These are phyloP conservation scores for Cryptotermes secundus DNA, from an alignment of 1,140 invertebrate genomes.

Conservation along the genomic window DNA sequence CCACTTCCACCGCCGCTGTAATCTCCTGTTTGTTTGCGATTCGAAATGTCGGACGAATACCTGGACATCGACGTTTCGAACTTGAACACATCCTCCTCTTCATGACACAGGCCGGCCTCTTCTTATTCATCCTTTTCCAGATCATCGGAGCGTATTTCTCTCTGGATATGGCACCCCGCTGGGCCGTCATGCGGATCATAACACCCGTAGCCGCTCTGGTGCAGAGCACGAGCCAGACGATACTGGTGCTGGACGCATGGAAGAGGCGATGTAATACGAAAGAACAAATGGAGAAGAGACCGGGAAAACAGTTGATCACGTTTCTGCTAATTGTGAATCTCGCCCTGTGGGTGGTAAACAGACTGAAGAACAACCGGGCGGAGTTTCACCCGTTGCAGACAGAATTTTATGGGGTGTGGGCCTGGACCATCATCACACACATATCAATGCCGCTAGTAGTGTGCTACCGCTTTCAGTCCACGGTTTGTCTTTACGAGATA, in stretches of 20 bases:
- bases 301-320: constrained; percentile 54
- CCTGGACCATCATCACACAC: constrained; percentile 72
- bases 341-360: constrained; percentile 58
- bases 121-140: constrained; percentile 67
- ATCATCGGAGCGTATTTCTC: constrained; percentile 54
- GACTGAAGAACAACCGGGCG: constrained; percentile 62
- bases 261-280: constrained; percentile 42
- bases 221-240: constrained; percentile 56
- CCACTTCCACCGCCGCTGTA: background rate
- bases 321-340: constrained; percentile 57
- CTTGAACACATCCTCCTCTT: constrained; percentile 68
- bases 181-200: constrained; percentile 46
- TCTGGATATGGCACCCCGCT: constrained; percentile 25
- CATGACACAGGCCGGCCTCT: constrained; percentile 66
- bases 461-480: constrained; percentile 70
- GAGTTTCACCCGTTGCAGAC: constrained; percentile 65
- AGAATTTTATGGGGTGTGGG: constrained; percentile 66
- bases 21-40: background rate
- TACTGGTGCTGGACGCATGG: constrained; percentile 63
- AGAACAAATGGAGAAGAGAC: constrained; percentile 46
- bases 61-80: constrained; percentile 46
- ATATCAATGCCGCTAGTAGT: constrained; percentile 70
- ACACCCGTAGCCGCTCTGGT: constrained; percentile 46
- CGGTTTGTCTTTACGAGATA: constrained; percentile 65
- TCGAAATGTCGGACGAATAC: background rate